Evolutionary conservation across 1,140 invertebrate species (phyloP), one percentile per base, ranked within the genome.

Genomic region (Dufourea novaeangliae): DNA sequence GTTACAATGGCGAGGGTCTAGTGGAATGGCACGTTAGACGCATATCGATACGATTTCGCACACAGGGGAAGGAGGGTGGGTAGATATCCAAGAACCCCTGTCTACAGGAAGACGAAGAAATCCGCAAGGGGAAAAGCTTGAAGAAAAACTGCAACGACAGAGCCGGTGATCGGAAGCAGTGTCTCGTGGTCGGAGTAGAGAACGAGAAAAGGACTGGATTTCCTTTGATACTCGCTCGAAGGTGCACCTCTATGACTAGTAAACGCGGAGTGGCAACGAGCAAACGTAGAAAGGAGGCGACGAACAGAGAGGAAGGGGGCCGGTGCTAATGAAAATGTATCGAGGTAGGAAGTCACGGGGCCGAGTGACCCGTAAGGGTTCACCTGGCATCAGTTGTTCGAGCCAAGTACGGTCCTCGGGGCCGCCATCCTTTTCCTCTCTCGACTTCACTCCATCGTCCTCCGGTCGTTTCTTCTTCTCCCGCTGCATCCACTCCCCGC

Each of bases 321-420:
- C 46, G 64, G 63, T 80, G 52, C 70, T 87, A 87, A 88, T 88
- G 86, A 87, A 88, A 88, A 88, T 86, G 81, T 87, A 88, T 88
- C 85, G 72, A 79, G 71, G 69, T 50, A 80, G 77, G 76, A 83
- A 83, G 75, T 82, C 77, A 69, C 75, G 71, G n/a, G 61, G 57
- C 50, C 78, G 57, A 67, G 41, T 75, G 80, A 86, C 68, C 80
- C 54, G 37, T 57, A 54, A 69, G 77, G 62, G 39, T 79, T 84
- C 79, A 72, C 75, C 72, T 63, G 61, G 20, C 68, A 54, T 71
- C 69, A 7, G 62, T 46, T 73, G 56, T 64, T 56, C 32, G n/a
- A 74, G 56, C 72, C 44, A 79, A 68, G 62, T 57, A 61, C 69
- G 66, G 57, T 72, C 56, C 29, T 77, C 37, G 37, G 50, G 54